Evolutionary conservation across 2,888 invertebrate species (phyloP).

Genomic region (Andrena chrysosceles): DNA sequence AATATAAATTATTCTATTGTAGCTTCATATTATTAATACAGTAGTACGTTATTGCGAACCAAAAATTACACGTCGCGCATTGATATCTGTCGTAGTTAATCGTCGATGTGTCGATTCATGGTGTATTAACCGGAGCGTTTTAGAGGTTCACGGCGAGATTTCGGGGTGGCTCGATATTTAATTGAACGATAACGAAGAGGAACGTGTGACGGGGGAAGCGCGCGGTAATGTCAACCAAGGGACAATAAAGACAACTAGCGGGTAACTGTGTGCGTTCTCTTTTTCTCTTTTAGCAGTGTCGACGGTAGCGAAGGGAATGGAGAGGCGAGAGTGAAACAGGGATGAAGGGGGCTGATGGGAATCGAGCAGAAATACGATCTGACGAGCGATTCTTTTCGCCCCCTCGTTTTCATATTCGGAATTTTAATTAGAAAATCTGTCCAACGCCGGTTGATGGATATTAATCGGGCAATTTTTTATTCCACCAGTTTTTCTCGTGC

Average conservation of each 20-base stretch:
- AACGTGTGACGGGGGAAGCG: neutral
- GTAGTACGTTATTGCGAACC: constrained; percentile 48
- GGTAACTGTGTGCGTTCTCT: neutral
- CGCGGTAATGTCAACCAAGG: constrained; percentile 20
- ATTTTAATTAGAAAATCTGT: neutral
- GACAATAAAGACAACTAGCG: constrained; percentile 42
- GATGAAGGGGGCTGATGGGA: neutral
- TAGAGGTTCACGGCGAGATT: neutral
- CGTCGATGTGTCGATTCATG: constrained; percentile 40
- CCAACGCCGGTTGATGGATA: neutral
- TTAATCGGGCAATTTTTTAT: neutral
- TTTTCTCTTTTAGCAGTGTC: constrained; percentile 4
- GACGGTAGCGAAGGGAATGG: neutral
- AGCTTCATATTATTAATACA: constrained; percentile 61
- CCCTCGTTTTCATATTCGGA: neutral
- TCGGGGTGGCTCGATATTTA: constrained; percentile 12
- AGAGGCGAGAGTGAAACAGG: neutral
- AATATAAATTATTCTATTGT: constrained; percentile 75
- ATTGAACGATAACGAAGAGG: neutral
- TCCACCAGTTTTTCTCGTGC: too few species aligned
- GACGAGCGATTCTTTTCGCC: neutral
- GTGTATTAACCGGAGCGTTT: neutral
- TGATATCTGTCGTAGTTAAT: constrained; percentile 40
- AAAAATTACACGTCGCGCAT: constrained; percentile 39
- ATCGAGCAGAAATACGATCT: neutral